Base-by-base conservation (phyloP, 23 tunicate species). In the Trididemnum miniatum region DNA sequence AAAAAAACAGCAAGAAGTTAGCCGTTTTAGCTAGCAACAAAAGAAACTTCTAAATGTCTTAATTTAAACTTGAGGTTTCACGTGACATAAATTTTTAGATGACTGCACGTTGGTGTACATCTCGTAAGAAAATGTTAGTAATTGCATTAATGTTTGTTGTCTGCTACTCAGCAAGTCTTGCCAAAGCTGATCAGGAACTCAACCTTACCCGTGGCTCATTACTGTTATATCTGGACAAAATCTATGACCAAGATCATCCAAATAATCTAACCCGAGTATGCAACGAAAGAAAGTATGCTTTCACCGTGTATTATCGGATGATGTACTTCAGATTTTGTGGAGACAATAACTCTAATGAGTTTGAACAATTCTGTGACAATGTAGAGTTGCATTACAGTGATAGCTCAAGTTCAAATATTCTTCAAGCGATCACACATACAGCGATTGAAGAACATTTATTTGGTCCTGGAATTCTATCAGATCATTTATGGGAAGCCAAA, bases 251-350 rank as follows among this genome's bases (percentile, higher is more conserved):
- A 62, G 29, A 4, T 7, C 2, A 31, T 12, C 9, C 15, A 3
- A 9, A 31, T 2, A 32, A 67, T 30, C 25, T 85, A 1, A 7
- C 69, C 1, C 18, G 35, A 0, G 77, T 31, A 40, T 85, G 89
- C 64, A 37, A 65, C 9, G 54, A 39, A 33, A 23, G 77, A 50
- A 65, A 32, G 22, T 77, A 76, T 35, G 83, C 80, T 30, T 65
- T 32, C 57, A 85, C 89, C 29, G 83, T 85, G 26, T 85, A 85
- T 37, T 65, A 85, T 65, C 25, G 89, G 34, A 76, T 85, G 82
- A 65, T 77, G 27, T 77, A 75, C 39, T 65, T 85, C 49, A 39
- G 83, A 31, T 28, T 76, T 27, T 85, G 89, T 67, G 37, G 15
- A 12, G 38, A 39, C 25, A 30, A 9, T 25, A 31, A 4, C 20